Evolutionary conservation across 64 coral and sea anemone species (phyloP).

Genomic region (Acropora yongei): DNA sequence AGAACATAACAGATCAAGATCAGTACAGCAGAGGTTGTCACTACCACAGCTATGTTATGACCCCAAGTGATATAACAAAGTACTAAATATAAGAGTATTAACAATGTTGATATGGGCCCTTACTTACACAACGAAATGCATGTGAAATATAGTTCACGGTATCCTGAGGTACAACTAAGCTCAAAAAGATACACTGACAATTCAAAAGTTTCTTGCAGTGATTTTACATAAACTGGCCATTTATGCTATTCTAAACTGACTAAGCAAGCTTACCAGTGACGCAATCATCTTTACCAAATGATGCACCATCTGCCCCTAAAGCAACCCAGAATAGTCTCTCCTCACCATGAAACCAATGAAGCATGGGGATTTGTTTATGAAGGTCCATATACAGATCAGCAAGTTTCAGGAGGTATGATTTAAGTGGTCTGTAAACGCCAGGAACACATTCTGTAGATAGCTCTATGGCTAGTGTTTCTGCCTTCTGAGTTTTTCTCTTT

Average conservation of each 20-base stretch:
- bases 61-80: conserved; percentile 48
- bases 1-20: conserved; percentile 52
- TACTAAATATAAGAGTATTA: conserved; percentile 52
- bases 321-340: conserved; percentile 46
- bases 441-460: conserved; percentile 39
- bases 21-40: conserved; percentile 42
- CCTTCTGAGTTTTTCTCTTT: conserved; percentile 48
- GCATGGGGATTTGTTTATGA: conserved; percentile 49
- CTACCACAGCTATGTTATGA: conserved; percentile 43
- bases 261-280: conserved; percentile 48
- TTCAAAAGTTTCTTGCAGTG: conserved; percentile 24
- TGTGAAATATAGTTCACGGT: conserved; percentile 23
- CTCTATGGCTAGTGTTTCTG: conserved; percentile 52
- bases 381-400: conserved; percentile 46
- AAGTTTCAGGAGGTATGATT: conserved; percentile 64
- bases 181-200: conserved; percentile 18
- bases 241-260: conserved; percentile 9
- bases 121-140: conserved; percentile 48
- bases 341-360: conserved; percentile 65
- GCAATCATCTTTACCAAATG: conserved; percentile 59
- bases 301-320: conserved; percentile 58
- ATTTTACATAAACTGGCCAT: conserved; percentile 32
- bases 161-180: conserved; percentile 26
- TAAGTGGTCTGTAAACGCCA: conserved; percentile 74
- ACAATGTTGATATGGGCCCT: neutral